These are phyloP conservation scores for Mus spicilegus DNA, from an alignment of 2,113 vertebrate genomes.

Conservation along the genomic window DNA sequence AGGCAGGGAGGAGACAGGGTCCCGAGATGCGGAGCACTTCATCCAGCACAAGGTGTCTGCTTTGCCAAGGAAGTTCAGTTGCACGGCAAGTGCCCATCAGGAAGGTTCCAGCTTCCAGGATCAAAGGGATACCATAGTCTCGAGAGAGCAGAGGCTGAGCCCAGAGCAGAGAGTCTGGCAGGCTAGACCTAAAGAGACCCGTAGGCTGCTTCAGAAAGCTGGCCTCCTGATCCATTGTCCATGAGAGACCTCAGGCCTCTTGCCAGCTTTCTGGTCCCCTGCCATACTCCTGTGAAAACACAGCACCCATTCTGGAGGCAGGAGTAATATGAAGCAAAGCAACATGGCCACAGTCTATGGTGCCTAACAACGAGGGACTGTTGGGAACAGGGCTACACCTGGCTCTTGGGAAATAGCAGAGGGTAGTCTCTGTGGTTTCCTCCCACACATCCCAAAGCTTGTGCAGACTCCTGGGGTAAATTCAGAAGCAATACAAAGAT, in stretches of 20 bases:
- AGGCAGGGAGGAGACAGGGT: background rate
- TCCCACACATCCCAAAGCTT: background rate
- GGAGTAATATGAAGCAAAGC: background rate
- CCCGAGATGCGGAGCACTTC: background rate
- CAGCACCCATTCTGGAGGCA: background rate
- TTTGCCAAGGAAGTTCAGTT: background rate
- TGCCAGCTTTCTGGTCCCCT: background rate
- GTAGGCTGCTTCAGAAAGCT: background rate
- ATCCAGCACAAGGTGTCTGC: background rate
- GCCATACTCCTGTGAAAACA: background rate
- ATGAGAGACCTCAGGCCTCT: background rate
- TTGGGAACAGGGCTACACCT: background rate
- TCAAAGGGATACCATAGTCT: background rate
- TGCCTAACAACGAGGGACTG: background rate
- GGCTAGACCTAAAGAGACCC: background rate
- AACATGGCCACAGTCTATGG: background rate
- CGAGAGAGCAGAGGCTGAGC: background rate
- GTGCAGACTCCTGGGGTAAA: background rate
- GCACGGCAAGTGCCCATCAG: background rate
- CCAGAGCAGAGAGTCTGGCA: background rate
- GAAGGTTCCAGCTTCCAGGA: background rate
- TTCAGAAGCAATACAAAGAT: background rate
- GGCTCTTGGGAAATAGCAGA: background rate
- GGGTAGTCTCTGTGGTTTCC: background rate
- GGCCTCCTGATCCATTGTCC: background rate